Conservation (phyloP, 2,797 vertebrate genomes). For the Ptychadena robeensis region DNA sequence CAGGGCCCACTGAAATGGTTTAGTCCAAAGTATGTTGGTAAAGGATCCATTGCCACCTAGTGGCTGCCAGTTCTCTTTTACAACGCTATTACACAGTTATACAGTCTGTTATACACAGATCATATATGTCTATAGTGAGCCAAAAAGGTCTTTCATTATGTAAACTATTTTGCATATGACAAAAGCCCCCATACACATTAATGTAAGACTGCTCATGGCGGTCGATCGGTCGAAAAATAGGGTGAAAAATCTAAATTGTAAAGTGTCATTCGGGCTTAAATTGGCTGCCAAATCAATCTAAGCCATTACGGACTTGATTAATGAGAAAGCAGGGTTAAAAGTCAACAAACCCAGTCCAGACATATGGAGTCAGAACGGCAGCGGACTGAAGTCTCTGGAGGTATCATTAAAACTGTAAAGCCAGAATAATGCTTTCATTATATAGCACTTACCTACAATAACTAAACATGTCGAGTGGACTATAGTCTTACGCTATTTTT, state of each 20-base stretch:
- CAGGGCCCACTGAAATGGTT: neutral
- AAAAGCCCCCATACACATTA: too few species aligned
- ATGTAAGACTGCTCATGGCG: too few species aligned
- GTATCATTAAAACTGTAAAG: neutral
- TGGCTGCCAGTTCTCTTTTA: neutral
- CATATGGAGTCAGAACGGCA: neutral
- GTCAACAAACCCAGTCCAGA: neutral
- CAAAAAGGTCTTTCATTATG: neutral
- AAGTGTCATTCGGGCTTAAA: too few species aligned
- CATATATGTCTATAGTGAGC: neutral
- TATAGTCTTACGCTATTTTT: neutral
- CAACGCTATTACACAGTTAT: too few species aligned
- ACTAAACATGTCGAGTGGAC: neutral
- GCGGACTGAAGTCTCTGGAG: neutral
- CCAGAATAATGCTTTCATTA: neutral
- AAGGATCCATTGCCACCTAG: neutral
- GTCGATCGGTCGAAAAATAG: too few species aligned
- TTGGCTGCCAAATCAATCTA: too few species aligned
- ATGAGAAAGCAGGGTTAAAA: neutral
- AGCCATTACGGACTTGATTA: neutral
- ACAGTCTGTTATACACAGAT: neutral
- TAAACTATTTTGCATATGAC: neutral
- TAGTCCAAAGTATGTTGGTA: neutral
- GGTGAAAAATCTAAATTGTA: too few species aligned
- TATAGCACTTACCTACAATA: neutral